These are phyloP conservation scores for Cheiracanthium punctorium DNA, from an alignment of 2,888 invertebrate species.

Conservation along the genomic window DNA sequence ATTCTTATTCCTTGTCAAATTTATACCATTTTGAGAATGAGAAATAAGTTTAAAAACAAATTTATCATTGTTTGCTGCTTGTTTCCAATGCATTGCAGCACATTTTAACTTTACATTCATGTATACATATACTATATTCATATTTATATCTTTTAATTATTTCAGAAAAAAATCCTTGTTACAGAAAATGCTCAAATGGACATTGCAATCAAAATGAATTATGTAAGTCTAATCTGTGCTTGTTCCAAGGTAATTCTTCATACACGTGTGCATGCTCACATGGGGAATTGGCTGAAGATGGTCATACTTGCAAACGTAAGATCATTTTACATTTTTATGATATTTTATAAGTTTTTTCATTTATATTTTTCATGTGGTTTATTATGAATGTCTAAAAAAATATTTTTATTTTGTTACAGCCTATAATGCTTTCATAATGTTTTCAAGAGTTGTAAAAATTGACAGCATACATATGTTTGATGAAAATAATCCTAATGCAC, in stretches of 20 bases:
- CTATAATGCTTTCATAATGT: constrained; percentile 88
- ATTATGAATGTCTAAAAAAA: not conserved
- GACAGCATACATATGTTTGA: constrained; percentile 87
- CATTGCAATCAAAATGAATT: constrained; percentile 81
- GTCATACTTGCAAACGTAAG: constrained; percentile 78
- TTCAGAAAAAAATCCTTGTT: constrained; percentile 80
- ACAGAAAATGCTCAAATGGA: constrained; percentile 41
- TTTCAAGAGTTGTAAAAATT: constrained; percentile 86
- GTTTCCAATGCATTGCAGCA: not conserved
- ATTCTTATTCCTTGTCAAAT: too few species aligned
- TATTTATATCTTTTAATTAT: too few species aligned
- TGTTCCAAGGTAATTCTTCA: constrained; percentile 80
- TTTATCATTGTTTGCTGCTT: not conserved
- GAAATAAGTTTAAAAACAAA: not conserved
- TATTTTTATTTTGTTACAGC: constrained; percentile 78
- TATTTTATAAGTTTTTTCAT: not conserved
- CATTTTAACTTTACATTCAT: too few species aligned
- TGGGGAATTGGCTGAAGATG: constrained; percentile 78
- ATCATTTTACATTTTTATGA: not conserved
- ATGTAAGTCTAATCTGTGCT: constrained; percentile 85
- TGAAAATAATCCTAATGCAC: constrained; percentile 85
- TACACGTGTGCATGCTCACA: constrained; percentile 87
- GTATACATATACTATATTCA: too few species aligned
- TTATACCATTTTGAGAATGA: too few species aligned
- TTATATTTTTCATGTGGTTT: too few species aligned